Evolutionary conservation across 2,113 vertebrate species (phyloP), one percentile per base, ranked within the genome.

Genomic region (Osmerus eperlanus): DNA sequence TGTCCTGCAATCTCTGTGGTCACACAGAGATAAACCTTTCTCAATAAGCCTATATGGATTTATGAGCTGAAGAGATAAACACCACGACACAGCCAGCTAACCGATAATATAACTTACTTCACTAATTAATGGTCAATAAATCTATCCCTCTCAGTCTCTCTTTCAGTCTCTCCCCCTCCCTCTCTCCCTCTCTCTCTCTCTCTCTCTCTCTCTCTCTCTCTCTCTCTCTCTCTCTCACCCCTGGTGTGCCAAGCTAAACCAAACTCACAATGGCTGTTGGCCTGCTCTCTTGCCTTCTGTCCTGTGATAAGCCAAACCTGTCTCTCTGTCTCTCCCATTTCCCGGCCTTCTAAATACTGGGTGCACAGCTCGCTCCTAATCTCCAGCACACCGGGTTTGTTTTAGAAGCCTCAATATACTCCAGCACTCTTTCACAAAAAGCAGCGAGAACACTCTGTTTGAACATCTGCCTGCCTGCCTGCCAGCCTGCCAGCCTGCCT

Each of bases 241-340:
- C 23, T 66, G 53, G 66, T 7, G 28, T 72, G 41, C 56, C 11
- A 56, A 4, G 61, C 61, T 28, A 32, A 71, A 56, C 28, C 2
- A n/a, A 76, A 62, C 56, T 36, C 9, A 1, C 70, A 58, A 51
- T 4, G n/a, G 56, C 73, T 60, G 78, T 78, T 79, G 78, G 71
- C 54, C 61, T 29, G 58, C 71, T 28, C 58, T 67, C 70, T 47
- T 3, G 64, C 71, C 64, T 79, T 58, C 71, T 77, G 1, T 59
- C 68, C 84, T 89, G 85, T 89, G 85, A 90, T 83, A 83, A 86
- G 86, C 65, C 82, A 89, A 88, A 76, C 19, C 53, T 68, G 59
- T 64, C 69, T 67, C 68, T 63, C 19, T 3, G 65, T 67, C 72
- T 67, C 66, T 56, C 62, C 14, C 4, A 53, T 60, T 7, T 68